These are phyloP conservation scores for Balaeniceps rex DNA, from an alignment of 2,113 vertebrate species.

Conservation along the genomic window DNA sequence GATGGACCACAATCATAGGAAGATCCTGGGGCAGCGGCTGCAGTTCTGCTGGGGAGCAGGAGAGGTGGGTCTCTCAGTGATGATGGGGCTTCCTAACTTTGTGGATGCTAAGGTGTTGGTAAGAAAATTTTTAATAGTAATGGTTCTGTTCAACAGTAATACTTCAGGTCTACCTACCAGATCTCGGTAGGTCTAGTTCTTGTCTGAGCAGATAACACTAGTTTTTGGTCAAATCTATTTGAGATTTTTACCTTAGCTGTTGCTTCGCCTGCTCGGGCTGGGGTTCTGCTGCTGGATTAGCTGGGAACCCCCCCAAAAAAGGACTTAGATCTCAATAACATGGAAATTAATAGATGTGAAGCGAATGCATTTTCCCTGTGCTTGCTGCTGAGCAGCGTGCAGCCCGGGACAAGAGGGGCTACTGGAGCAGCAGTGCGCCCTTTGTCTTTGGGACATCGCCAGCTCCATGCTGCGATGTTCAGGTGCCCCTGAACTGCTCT, in stretches of 20 bases:
- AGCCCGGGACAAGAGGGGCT: not conserved
- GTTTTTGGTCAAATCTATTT: not conserved
- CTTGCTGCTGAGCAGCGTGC: not conserved
- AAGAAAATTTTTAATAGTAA: not conserved
- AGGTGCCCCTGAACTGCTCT: not conserved
- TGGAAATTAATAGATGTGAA: not conserved
- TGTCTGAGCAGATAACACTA: not conserved
- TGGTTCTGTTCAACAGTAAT: not conserved
- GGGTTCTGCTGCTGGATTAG: not conserved
- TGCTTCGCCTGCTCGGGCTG: not conserved
- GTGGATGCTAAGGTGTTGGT: not conserved
- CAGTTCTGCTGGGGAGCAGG: not conserved
- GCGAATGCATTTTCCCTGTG: not conserved
- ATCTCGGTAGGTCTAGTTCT: not conserved
- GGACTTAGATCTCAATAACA: not conserved
- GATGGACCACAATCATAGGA: not conserved
- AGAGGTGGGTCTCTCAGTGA: not conserved
- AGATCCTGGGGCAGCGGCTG: not conserved
- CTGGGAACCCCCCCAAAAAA: accelerated
- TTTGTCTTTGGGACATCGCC: accelerated
- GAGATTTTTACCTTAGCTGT: not conserved
- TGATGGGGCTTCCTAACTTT: not conserved
- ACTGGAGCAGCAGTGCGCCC: not conserved
- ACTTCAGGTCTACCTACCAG: not conserved
- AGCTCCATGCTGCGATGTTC: not conserved